Percentiles rank a stretch among this genome's conserved stretches.
Conservation (phyloP, 2,797 vertebrate genomes). For the Otus scops region DNA sequence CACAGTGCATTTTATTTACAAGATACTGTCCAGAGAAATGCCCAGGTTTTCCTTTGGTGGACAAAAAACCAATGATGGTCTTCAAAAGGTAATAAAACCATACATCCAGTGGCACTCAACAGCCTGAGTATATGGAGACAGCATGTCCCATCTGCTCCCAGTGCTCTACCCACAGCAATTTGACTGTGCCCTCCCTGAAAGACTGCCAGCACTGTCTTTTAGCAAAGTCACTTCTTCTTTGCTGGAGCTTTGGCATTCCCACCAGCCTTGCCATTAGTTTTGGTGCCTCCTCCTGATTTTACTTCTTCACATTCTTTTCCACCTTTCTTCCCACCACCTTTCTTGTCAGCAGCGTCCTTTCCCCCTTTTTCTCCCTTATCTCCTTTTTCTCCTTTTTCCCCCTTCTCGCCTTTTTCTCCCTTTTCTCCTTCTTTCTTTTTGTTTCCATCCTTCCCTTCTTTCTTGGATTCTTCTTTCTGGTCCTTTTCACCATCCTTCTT, state of each 20-base stretch:
- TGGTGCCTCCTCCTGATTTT: conserved; percentile 14
- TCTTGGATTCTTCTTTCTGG: conserved; percentile 63
- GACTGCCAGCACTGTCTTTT: no score
- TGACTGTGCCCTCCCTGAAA: neutral
- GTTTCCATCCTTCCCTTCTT: conserved; percentile 63
- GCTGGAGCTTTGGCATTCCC: conserved; percentile 36
- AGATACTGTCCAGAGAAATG: no score
- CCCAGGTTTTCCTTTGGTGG: neutral
- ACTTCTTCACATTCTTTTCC: neutral
- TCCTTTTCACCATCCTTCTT: conserved; percentile 72
- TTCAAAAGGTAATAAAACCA: neutral
- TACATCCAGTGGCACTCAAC: neutral
- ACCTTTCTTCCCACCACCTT: conserved; percentile 31
- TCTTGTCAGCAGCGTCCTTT: conserved; percentile 2
- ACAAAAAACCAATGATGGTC: neutral
- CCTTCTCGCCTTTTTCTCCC: neutral
- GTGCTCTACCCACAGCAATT: neutral
- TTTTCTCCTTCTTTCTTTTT: conserved; percentile 50
- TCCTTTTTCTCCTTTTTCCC: neutral
- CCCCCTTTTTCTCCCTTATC: neutral
- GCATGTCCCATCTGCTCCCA: neutral
- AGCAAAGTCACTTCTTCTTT: conserved; percentile 56
- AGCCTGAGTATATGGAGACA: neutral
- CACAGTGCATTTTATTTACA: neutral
- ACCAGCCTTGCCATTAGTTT: neutral